These are phyloP conservation scores for Tachina lurida DNA, from an alignment of 2,888 invertebrate genomes.

Conservation along the genomic window DNA sequence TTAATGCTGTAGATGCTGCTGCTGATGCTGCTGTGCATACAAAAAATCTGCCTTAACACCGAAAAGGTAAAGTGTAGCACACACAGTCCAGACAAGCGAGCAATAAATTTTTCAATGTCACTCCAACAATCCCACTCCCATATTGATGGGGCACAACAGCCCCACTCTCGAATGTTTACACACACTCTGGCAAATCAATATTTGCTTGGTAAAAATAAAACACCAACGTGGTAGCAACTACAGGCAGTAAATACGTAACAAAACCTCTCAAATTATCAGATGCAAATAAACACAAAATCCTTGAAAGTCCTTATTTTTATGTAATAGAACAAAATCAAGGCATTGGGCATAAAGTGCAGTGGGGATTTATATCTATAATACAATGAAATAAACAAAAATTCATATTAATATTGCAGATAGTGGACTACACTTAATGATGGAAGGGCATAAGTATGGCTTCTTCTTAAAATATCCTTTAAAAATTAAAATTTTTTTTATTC, in stretches of 20 bases:
- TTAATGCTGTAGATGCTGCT: constrained; percentile 28
- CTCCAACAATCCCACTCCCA: constrained; percentile 66
- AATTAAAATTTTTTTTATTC: no score
- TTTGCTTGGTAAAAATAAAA: constrained; percentile 20
- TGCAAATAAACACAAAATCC: constrained; percentile 5
- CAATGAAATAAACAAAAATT: no score
- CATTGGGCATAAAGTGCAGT: background rate
- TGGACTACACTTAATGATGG: no score
- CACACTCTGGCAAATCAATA: constrained; percentile 1
- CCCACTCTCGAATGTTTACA: background rate
- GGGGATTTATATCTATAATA: background rate
- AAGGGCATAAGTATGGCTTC: no score
- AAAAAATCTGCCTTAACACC: background rate
- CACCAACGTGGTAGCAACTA: background rate
- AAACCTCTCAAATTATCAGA: constrained; percentile 40
- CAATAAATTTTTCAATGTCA: constrained; percentile 82
- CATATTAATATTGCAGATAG: no score
- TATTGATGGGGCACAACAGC: background rate
- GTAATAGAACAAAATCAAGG: constrained; percentile 4
- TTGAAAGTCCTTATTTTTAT: constrained; percentile 30
- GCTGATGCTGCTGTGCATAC: constrained; percentile 31
- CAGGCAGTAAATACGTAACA: constrained; percentile 12
- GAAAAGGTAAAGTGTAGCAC: constrained; percentile 52
- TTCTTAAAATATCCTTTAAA: no score
- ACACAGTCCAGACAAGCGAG: constrained; percentile 74